Evolutionary conservation across 1,140 invertebrate species (phyloP).

Genomic region (Drosophila willistoni): DNA sequence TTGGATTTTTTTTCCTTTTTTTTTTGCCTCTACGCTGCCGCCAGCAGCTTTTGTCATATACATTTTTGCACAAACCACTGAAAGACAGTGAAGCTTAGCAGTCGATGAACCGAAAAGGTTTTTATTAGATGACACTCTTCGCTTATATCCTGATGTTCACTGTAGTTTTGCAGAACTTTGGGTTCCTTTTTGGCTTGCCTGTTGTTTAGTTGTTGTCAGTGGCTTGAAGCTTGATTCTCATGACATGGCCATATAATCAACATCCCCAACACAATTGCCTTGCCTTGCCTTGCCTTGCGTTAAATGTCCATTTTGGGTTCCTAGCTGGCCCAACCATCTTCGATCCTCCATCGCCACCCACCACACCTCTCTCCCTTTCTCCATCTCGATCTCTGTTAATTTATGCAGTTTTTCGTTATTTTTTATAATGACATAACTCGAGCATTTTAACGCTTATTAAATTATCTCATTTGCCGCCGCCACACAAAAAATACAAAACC

Average conservation of each 20-base stretch:
- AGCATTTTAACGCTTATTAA: constrained; percentile 83
- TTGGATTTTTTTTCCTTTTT: constrained; percentile 43
- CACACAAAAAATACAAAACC: background rate
- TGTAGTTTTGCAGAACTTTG: constrained; percentile 16
- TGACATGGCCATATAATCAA: constrained; percentile 63
- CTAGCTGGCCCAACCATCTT: background rate
- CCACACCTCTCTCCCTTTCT: too few species aligned
- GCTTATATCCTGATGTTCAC: background rate
- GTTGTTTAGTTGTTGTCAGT: constrained; percentile 10
- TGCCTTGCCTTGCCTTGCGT: constrained; percentile 47
- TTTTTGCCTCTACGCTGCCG: constrained; percentile 42
- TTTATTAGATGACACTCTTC: background rate
- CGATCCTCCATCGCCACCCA: background rate
- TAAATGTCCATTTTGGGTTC: constrained; percentile 81
- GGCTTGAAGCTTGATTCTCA: constrained; percentile 44
- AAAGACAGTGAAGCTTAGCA: background rate
- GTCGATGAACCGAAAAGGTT: background rate
- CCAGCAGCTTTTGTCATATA: constrained; percentile 55
- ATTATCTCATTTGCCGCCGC: constrained; percentile 82
- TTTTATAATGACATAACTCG: constrained; percentile 83
- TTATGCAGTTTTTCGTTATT: constrained; percentile 75
- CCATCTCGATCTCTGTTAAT: constrained; percentile 32
- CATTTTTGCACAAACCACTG: background rate
- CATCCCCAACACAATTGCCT: constrained; percentile 67
- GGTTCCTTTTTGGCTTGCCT: constrained; percentile 22